Conservation (phyloP, 2,888 invertebrate genomes). For the Ptilodon capucinus region DNA sequence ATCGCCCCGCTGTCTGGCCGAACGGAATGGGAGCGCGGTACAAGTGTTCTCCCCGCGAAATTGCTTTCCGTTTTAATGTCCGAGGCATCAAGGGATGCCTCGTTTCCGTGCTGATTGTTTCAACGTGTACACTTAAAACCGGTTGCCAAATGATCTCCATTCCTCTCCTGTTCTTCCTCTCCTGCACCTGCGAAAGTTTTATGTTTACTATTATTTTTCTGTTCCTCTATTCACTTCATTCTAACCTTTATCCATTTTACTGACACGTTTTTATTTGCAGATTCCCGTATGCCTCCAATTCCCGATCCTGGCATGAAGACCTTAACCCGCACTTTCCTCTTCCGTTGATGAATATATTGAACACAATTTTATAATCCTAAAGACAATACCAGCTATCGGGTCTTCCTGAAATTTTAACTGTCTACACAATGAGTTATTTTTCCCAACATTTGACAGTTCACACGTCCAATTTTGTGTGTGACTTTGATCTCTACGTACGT, state of each 20-base stretch:
- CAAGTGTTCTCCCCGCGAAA: constrained; percentile 65
- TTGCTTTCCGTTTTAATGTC: constrained; percentile 68
- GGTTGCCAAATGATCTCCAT: not conserved
- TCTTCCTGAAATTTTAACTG: no score
- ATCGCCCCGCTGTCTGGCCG: constrained; percentile 62
- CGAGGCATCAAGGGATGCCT: constrained; percentile 56
- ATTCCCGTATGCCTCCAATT: not conserved
- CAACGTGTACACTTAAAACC: constrained; percentile 22
- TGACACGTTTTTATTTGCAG: constrained; percentile 4
- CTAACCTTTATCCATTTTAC: not conserved
- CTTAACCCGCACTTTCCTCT: not conserved
- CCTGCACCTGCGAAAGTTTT: not conserved
- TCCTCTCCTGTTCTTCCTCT: not conserved
- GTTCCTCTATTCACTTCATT: not conserved
- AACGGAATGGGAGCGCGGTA: constrained; percentile 58
- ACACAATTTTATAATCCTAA: no score
- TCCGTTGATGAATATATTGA: not conserved
- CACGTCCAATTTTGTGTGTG: no score
- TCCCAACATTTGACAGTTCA: no score
- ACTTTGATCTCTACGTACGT: no score
- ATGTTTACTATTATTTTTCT: no score
- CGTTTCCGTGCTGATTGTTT: constrained; percentile 51
- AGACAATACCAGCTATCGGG: no score
- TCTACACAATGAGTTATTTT: no score
- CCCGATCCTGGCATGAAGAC: not conserved